Evolutionary conservation across 1,140 invertebrate genomes (phyloP), one percentile per base, ranked within the genome.

Genomic region (Mycetomoellerius zeteki): DNA sequence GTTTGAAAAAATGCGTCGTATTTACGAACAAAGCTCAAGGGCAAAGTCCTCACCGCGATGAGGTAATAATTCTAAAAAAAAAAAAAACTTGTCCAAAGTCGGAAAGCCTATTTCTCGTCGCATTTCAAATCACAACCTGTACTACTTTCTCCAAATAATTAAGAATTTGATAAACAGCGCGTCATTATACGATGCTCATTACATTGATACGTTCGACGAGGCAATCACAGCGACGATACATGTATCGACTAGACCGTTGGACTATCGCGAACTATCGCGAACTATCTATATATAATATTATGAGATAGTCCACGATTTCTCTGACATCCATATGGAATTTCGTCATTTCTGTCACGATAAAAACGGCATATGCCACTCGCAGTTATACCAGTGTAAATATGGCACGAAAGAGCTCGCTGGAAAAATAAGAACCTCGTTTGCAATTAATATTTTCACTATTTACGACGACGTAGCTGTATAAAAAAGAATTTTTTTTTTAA

Each of bases 131-230:
- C 33, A 2, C 19, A 56, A 71, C 33, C 62, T 50, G 80, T 73
- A 75, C 80, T 75, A 60, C 56, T 84, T 84, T 84, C 80, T 60
- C 37, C 37, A n/a, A 14, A 47, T 84, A 47, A 27, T 81, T 50
- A 27, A 27, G 37, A 6, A 52, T 60, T 62, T 62, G 24, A 24
- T 43, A 73, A 60, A 84, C 60, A 73, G n/a, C 12, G 16, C 19
- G 14, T 21, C 54, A 27, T 73, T 58, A 60, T 30, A 58, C 3
- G 7, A 24, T 24, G 14, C 7, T 8, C 7, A 43, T 67, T 37
- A 43, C 4, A 16, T 67, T 21, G 6, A 78, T 67, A 37, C 12
- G 14, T 24, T 10, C 12, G 16, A 10, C 8, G 7, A 78, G n/a
- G 62, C 33, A 24, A 54, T 2, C 30, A 54, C 60, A 14, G 16